Evolutionary conservation across 2,113 vertebrate species (phyloP), one percentile per base, ranked within the genome.

Genomic region (Rhinoderma darwinii): DNA sequence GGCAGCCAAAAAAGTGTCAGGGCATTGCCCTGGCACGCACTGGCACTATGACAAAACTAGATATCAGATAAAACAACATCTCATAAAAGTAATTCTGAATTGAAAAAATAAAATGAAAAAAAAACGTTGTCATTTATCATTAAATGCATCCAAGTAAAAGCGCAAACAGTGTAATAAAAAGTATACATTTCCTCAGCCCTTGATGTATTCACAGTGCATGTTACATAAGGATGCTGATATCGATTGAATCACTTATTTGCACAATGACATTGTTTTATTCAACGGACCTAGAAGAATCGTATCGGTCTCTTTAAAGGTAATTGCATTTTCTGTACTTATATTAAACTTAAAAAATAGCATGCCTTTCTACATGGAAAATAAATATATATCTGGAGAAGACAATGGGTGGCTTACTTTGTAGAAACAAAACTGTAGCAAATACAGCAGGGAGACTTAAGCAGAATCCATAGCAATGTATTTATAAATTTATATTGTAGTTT

Each of bases 241-340:
- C 25, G 84, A 80, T 51, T 79, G 18, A 72, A 63, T n/a, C 61
- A 70, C 80, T 86, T 86, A 68, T 78, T 80, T 79, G 76, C 47
- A 80, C 61, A 50, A 56, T 41, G 61, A 72, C 84, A 68, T 68
- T 63, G 56, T 86, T 66, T 80, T n/a, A 72, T 86, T 72, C 51
- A 77, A 18, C 12, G 43, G 56, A 56, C 22, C 37, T 30, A 37
- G 25, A 80, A 51, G 44, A 80, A 70, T 47, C n/a, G 1, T n/a
- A 86, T 86, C 30, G 70, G 43, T 86, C 41, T 47, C 41, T 70
- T 86, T 72, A 56, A n/a, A 72, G 84, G 70, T 80, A 86, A 86
- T 86, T 70, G 81, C 66, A 81, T 86, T 86, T 73, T 86, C 61
- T 59, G 32, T 68, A 43, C 63, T 86, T 75, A 86, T 72, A 70